phyloP scores from a whole-genome alignment of 1,140 invertebrate genomes.

The Goniozus legneri region DNA sequence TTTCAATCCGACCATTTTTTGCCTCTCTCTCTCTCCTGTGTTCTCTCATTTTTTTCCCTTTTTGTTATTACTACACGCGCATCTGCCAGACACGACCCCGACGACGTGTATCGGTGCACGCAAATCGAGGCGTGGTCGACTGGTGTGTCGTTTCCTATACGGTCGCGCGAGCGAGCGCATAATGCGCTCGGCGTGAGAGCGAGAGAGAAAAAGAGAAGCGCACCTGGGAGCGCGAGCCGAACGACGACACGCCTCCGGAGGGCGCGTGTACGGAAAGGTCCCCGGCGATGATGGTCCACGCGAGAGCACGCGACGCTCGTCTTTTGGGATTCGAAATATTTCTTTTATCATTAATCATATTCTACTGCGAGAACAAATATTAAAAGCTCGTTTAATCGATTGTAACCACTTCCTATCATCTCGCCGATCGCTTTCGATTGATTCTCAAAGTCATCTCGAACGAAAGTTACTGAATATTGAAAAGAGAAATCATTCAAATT shows the following conservation, averaged over 20 bases:
- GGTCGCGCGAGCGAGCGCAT: too few relatives aligned
- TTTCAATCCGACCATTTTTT: constrained; percentile 19
- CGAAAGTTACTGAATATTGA: too few relatives aligned
- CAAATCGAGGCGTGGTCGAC: constrained; percentile 37
- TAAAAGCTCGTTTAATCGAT: too few relatives aligned
- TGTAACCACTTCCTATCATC: too few relatives aligned
- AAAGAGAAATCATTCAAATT: too few relatives aligned
- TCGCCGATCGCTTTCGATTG: too few relatives aligned
- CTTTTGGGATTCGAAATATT: too few relatives aligned
- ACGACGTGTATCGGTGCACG: constrained; percentile 37
- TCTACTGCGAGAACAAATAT: too few relatives aligned
- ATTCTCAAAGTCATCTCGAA: background rate
- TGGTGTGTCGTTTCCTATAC: constrained; percentile 35
- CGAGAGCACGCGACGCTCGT: background rate
- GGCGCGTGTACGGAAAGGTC: constrained; percentile 28
- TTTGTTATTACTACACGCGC: constrained; percentile 15
- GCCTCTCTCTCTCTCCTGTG: constrained; percentile 10
- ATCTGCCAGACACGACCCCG: constrained; percentile 21
- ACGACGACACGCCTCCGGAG: constrained; percentile 39
- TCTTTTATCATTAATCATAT: too few relatives aligned
- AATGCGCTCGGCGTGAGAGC: too few relatives aligned
- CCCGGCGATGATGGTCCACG: constrained; percentile 14
- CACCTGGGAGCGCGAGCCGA: constrained; percentile 41
- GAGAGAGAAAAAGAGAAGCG: constrained; percentile 24
- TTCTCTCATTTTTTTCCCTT: constrained; percentile 12